Base-by-base conservation (phyloP, 2,797 vertebrate genomes). In the Alosa sapidissima region DNA sequence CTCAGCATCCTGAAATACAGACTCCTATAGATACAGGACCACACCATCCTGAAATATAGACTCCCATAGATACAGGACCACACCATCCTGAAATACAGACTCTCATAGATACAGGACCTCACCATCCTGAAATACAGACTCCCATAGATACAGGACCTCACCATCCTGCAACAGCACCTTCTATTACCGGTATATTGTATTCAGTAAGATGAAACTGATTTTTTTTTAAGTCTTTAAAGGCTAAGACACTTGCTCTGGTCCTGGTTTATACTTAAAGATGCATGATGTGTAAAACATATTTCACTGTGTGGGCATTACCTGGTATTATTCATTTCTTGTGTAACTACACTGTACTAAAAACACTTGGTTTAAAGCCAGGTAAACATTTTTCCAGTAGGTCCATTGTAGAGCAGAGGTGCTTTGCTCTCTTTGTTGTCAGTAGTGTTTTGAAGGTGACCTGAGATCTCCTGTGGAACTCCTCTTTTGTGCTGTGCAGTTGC, bases 401-500 rank as follows among this genome's bases (percentile, higher is more conserved):
- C 41, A 41, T 41, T 41, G 41, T 4, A 4, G 41, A 41, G 4
- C 41, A 41, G 41, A n/a, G 6, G 16, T 24, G 21, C 58, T 24
- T 62, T 62, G 58, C 21, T 62, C 6, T 10, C 58, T 62, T 21
- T 58, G 5, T 51, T 51, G 49, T 51, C 49, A 9, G 8, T 58
- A n/a, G n/a, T 62, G 58, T 24, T 24, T 24, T 62, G 21, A 24
- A 62, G 21, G 58, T 10, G 21, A 9, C 4, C 4, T 21, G 21
- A 62, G 6, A 21, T 24, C 58, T 62, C 19, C 58, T 62, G 7
- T 62, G 58, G 9, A 60, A 45, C 72, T 47, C 36, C 33, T 72
- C 65, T 72, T 41, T 14, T 72, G 33, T 65, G 24, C 24, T 82
- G 84, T 83, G 62, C 87, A 99, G 97, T 94, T 99, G 82, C 95